Evolutionary conservation across 2,888 invertebrate species (phyloP), one percentile per base, ranked within the genome.

Genomic region (Plemyria rubiginata): DNA sequence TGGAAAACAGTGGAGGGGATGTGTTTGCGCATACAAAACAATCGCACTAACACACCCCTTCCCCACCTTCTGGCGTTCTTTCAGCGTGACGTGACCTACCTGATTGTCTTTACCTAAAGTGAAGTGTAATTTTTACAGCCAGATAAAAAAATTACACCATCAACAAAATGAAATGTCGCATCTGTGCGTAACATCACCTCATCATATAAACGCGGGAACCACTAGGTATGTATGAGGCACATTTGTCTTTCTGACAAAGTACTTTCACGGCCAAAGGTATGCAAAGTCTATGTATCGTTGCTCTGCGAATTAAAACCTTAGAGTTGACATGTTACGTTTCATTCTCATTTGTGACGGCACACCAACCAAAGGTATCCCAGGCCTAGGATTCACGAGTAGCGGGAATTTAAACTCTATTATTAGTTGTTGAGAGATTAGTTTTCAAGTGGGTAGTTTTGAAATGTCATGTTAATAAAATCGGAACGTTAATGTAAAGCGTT

Each of bases 221-320:
- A 73, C 75, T 76, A 45, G 9, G 74, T 80, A 79, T 82, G 81
- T 77, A 81, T 81, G 77, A 78, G 79, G 71, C 74, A 81, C 82
- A 84, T 85, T 84, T 85, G 81, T 85, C 82, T 82, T 76, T 52
- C 73, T 77, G 81, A 83, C 81, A 81, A 80, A 81, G 84, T 81
- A 82, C 79, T 79, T 79, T 79, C 78, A 77, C 73, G 67, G 80
- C 71, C 76, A 74, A 77, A 80, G 78, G 82, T 82, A 80, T 76
- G 77, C 72, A 68, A 59, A 67, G 65, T 72, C 71, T 67, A 68
- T 60, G 32, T 4, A 46, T 48, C 5, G 28, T 29, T 8, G 3
- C 1, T 8, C 54, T 36, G 28, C 51, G 36, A 6, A 51, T 64
- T 38, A 60, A 28, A 66, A 65, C 72, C 62, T 57, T 70, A 70